Evolutionary conservation across 1,140 invertebrate species (phyloP).

Genomic region (Hypothenemus hampei): DNA sequence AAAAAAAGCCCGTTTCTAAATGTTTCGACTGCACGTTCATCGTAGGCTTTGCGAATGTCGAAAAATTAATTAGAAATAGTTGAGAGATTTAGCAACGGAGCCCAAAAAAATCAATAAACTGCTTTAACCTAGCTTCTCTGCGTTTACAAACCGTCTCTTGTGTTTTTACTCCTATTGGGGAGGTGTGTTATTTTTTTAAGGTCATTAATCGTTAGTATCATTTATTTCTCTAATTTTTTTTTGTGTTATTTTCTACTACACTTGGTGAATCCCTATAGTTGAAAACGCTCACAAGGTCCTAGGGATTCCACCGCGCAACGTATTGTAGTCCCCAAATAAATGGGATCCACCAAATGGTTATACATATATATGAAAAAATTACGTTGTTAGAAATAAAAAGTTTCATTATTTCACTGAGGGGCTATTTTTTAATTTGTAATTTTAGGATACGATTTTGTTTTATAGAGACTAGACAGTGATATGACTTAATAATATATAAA

Average conservation of each 20-base stretch:
- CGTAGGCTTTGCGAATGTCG: too few relatives aligned
- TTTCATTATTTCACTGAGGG: slow-evolving; percentile 6
- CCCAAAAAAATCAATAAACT: slow-evolving; percentile 22
- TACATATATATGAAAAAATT: too few relatives aligned
- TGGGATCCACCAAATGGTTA: too few relatives aligned
- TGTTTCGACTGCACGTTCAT: too few relatives aligned
- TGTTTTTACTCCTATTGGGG: slow-evolving; percentile 30
- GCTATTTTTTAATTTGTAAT: slow-evolving; percentile 5
- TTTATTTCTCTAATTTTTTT: neutral
- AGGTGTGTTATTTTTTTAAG: slow-evolving; percentile 26
- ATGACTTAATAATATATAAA: slow-evolving; percentile 26
- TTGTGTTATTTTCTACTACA: too few relatives aligned
- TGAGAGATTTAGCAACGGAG: slow-evolving; percentile 6
- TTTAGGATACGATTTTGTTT: slow-evolving; percentile 18
- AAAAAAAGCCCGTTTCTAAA: slow-evolving; percentile 6
- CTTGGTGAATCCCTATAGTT: too few relatives aligned
- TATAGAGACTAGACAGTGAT: slow-evolving; percentile 27
- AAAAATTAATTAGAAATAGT: neutral
- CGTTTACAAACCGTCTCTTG: slow-evolving; percentile 15
- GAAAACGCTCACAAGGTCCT: too few relatives aligned
- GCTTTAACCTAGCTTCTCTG: slow-evolving; percentile 17
- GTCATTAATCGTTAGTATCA: neutral
- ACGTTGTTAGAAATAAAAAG: too few relatives aligned
- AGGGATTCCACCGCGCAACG: too few relatives aligned
- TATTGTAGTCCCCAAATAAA: too few relatives aligned